Conservation (phyloP, 2,113 vertebrate species). For the Vidua macroura region DNA sequence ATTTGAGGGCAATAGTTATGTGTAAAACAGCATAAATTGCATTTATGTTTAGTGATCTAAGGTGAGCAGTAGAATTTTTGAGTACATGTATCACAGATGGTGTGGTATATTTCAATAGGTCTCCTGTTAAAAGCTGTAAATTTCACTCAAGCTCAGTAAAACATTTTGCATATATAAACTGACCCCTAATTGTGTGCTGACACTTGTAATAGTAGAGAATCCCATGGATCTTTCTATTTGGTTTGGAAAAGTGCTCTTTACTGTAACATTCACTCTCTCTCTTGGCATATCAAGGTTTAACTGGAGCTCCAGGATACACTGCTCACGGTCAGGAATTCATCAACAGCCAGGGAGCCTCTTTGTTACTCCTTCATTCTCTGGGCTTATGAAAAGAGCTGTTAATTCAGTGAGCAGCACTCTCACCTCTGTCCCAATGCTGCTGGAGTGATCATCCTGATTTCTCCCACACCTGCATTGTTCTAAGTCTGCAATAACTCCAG, state of each 20-base stretch:
- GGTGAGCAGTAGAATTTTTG: not conserved
- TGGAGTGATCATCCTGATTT: not conserved
- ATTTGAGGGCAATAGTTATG: not conserved
- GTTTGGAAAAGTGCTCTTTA: slow-evolving; percentile 29
- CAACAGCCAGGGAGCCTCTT: not conserved
- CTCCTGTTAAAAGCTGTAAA: not conserved
- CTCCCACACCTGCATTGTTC: not conserved
- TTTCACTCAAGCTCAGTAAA: not conserved
- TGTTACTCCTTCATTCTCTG: not conserved
- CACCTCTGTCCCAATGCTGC: not conserved
- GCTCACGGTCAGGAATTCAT: not conserved
- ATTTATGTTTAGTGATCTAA: not conserved
- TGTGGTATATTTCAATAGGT: not conserved
- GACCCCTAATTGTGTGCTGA: slow-evolving; percentile 17
- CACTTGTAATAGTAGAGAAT: not conserved
- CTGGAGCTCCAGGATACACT: slow-evolving; percentile 6
- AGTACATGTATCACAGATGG: not conserved
- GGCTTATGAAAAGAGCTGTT: slow-evolving; percentile 2
- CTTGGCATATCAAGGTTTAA: slow-evolving; percentile 19
- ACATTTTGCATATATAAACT: not conserved
- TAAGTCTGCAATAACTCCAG: not conserved
- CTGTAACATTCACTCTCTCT: not conserved
- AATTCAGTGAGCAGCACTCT: not conserved
- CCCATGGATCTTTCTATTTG: not conserved
- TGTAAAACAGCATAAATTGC: not conserved